These are phyloP conservation scores for Prenolepis imparis DNA, from an alignment of 2,888 invertebrate genomes.

Conservation along the genomic window DNA sequence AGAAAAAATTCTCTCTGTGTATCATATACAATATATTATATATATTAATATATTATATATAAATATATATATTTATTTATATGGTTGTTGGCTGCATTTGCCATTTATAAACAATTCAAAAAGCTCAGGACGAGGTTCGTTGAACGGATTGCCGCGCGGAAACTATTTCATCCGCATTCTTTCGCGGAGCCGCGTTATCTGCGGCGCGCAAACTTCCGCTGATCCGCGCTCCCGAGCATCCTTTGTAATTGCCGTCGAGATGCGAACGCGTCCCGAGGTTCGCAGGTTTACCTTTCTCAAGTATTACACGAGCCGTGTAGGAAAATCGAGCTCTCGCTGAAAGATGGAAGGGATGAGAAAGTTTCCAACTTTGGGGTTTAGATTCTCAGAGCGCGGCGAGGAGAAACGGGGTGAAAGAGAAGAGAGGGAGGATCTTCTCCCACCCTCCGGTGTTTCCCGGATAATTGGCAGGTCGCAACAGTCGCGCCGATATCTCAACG, in stretches of 20 bases:
- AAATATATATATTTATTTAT: neutral
- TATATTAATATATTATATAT: no score
- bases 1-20: no score
- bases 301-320: conserved; percentile 40
- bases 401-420: conserved; percentile 37
- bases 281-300: conserved; percentile 60
- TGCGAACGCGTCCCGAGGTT: conserved; percentile 57
- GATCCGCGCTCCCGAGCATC: conserved; percentile 37
- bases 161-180: conserved; percentile 12
- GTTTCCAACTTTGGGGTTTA: conserved; percentile 44
- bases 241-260: conserved; percentile 65
- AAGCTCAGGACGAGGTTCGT: neutral
- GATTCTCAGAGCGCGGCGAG: conserved; percentile 49
- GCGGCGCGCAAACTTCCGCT: conserved; percentile 21
- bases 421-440: neutral
- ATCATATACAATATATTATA: no score
- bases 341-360: conserved; percentile 33
- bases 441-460: conserved; percentile 37
- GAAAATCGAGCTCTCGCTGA: conserved; percentile 59
- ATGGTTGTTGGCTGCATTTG: neutral
- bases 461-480: conserved; percentile 75
- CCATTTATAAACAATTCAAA: conserved; percentile 19
- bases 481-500: conserved; percentile 73
- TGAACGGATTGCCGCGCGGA: neutral
- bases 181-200: neutral